A percentile compares a stretch with the other conserved stretches of the same genome.
Conservation (phyloP, 2,888 invertebrate genomes). For the Anthophora plumipes region DNA sequence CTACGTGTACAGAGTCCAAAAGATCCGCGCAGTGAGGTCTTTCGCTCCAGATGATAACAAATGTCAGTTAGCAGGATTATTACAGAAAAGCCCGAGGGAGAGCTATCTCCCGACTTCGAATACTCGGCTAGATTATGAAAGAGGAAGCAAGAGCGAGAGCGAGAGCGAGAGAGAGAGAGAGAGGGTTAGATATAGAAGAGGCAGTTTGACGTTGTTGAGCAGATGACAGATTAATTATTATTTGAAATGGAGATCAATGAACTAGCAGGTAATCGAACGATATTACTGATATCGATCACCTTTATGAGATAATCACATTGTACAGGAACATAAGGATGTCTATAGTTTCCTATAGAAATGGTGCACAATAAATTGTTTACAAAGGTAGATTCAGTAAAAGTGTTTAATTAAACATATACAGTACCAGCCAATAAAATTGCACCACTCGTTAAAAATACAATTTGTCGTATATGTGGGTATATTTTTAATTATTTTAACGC, state of each 20-base stretch:
- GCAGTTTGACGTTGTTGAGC: not conserved
- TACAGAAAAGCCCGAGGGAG: not conserved
- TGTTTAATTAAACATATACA: no score
- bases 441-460: no score
- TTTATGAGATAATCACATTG: not conserved
- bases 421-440: no score
- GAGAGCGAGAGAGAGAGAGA: not conserved
- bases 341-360: no score
- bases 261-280: not conserved
- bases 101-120: not conserved
- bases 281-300: not conserved
- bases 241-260: not conserved
- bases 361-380: no score
- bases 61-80: constrained; percentile 21
- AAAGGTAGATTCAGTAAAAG: no score
- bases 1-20: not conserved
- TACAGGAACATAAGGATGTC: no score
- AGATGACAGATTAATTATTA: constrained; percentile 29
- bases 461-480: no score
- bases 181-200: not conserved
- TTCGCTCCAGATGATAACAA: constrained; percentile 21
- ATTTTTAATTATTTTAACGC: no score
- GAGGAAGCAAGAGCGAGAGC: not conserved
- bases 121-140: constrained; percentile 3
- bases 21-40: constrained; percentile 5